Evolutionary conservation across 1,140 invertebrate genomes (phyloP).

Genomic region (Drosophila hydei): DNA sequence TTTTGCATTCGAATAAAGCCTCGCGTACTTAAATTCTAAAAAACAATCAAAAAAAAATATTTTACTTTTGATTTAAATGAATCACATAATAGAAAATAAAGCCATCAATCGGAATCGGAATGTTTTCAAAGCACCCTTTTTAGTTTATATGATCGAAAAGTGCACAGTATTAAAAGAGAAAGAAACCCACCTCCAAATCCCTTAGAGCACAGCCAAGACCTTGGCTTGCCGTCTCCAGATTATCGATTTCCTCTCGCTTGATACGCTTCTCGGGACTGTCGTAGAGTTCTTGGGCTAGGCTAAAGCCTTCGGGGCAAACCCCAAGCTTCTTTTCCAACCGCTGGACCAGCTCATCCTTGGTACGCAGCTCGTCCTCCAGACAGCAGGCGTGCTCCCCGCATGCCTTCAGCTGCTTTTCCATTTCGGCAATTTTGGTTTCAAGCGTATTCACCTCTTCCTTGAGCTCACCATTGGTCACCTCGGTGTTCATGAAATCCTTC

Average conservation of each 20-base stretch:
- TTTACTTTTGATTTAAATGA: too few species aligned
- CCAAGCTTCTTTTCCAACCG: slow-evolving; percentile 60
- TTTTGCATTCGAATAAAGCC: too few species aligned
- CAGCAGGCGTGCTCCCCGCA: slow-evolving; percentile 62
- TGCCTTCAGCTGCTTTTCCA: slow-evolving; percentile 46
- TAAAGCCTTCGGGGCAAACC: slow-evolving; percentile 63
- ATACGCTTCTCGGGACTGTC: slow-evolving; percentile 73
- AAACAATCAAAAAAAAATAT: too few species aligned
- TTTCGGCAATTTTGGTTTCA: slow-evolving; percentile 68
- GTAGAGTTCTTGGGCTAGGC: slow-evolving; percentile 73
- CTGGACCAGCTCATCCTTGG: slow-evolving; percentile 72
- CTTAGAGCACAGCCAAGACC: slow-evolving; percentile 66
- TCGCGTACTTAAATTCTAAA: too few species aligned
- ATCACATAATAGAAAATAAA: too few species aligned
- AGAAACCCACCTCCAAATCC: slow-evolving; percentile 59
- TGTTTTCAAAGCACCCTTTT: too few species aligned
- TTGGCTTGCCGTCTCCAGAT: slow-evolving; percentile 61
- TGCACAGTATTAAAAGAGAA: too few species aligned
- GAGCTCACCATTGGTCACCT: slow-evolving; percentile 86
- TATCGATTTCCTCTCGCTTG: slow-evolving; percentile 53
- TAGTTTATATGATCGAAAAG: too few species aligned
- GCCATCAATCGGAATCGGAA: too few species aligned
- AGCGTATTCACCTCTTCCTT: slow-evolving; percentile 85
- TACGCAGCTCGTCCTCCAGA: slow-evolving; percentile 74
- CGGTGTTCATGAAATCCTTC: slow-evolving; percentile 85